Conservation (phyloP, 2,888 invertebrate species). For the Eulithis testata region DNA sequence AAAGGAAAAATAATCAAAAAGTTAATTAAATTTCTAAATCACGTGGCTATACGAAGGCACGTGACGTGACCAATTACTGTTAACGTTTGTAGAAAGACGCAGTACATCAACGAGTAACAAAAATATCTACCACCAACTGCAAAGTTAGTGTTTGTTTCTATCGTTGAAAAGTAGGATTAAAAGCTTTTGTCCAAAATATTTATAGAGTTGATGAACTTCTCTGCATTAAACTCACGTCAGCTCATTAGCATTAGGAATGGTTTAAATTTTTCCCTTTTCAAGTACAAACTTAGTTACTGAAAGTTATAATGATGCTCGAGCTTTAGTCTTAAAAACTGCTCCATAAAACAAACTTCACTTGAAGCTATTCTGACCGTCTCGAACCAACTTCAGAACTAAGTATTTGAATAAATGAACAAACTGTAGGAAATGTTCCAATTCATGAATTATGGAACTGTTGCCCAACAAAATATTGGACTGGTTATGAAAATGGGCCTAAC, state of each 20-base stretch:
- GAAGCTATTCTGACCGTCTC: constrained; percentile 12
- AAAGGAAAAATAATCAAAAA: no score
- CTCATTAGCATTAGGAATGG: constrained; percentile 19
- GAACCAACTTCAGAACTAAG: constrained; percentile 10
- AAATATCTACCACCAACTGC: no score
- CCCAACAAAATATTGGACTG: constrained; percentile 9
- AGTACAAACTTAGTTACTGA: constrained; percentile 17
- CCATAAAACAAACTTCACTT: constrained; percentile 13
- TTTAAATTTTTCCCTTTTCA: constrained; percentile 7
- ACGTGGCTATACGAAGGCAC: no score
- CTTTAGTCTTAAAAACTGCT: constrained; percentile 27
- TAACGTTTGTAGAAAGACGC: no score
- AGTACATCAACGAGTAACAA: no score
- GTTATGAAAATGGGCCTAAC: constrained; percentile 13
- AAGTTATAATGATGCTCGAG: constrained; percentile 35
- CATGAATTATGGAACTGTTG: constrained; percentile 19
- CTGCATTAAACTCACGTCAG: not conserved
- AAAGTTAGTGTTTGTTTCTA: no score
- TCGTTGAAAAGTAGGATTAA: no score
- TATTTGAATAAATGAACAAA: constrained; percentile 24
- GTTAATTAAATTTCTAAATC: no score
- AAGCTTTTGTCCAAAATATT: no score
- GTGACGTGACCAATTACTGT: no score
- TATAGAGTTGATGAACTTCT: no score
- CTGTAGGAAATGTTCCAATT: constrained; percentile 11